phyloP scores from a whole-genome alignment of 2,888 invertebrate genomes.

The Drosophila phalerata region DNA sequence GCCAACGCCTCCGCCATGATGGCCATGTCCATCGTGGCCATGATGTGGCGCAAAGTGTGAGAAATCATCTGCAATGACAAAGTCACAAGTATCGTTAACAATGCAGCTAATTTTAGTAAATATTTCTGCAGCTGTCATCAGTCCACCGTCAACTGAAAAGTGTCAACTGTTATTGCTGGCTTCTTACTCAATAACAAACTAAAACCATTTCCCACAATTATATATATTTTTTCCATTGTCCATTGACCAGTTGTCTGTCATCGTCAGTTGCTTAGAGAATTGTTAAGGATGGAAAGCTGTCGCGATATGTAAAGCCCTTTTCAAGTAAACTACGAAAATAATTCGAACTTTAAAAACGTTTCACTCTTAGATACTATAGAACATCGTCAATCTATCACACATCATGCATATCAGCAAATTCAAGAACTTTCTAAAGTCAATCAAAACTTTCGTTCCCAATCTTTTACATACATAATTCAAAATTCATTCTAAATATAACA shows the following conservation, averaged over 20 bases:
- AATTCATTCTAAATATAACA: slow-evolving; percentile 11
- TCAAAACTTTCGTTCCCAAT: slow-evolving; percentile 13
- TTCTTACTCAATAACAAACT: slow-evolving; percentile 18
- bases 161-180: slow-evolving; percentile 1
- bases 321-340: not conserved
- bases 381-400: slow-evolving; percentile 2
- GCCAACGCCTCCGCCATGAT: slow-evolving; percentile 71
- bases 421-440: slow-evolving; percentile 1
- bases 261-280: not conserved
- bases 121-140: slow-evolving; percentile 29
- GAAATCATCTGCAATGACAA: slow-evolving; percentile 78
- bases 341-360: not conserved
- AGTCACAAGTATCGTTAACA: slow-evolving; percentile 20
- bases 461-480: slow-evolving; percentile 14
- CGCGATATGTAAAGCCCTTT: not conserved
- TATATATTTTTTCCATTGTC: not conserved
- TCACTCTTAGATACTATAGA: not conserved
- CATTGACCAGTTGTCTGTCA: not conserved
- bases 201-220: slow-evolving; percentile 31
- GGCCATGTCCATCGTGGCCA: slow-evolving; percentile 79
- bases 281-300: not conserved
- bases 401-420: not conserved
- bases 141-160: slow-evolving; percentile 8
- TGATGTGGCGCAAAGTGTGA: slow-evolving; percentile 75
- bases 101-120: slow-evolving; percentile 64